A percentile compares a stretch with the other conserved stretches of the same genome.
phyloP scores from a whole-genome alignment of 2,888 invertebrate species.

The Eupithecia pulchellata region DNA sequence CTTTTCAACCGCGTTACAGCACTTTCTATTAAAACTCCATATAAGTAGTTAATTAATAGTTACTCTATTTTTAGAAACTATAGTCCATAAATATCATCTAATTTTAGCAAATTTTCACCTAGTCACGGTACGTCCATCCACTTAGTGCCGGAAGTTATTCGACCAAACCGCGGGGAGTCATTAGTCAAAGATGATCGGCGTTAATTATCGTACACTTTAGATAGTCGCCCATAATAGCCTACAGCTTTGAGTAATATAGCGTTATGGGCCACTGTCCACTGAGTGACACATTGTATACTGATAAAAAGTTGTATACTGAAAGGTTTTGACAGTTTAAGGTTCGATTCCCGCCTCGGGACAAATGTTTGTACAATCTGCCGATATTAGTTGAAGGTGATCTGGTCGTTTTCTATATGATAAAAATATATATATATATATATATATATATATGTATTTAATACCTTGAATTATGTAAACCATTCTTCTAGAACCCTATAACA shows the following conservation, averaged over 20 bases:
- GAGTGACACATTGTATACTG: neutral
- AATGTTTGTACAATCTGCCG: no score
- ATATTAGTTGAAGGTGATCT: no score
- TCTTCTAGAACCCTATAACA: no score
- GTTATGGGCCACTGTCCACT: slow-evolving; percentile 12
- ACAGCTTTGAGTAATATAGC: slow-evolving; percentile 9
- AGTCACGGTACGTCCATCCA: slow-evolving; percentile 62
- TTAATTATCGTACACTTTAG: slow-evolving; percentile 34
- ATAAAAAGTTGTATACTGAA: no score
- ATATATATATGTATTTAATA: no score
- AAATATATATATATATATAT: no score
- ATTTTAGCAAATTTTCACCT: slow-evolving; percentile 45
- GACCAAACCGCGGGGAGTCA: slow-evolving; percentile 56
- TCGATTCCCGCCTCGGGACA: no score
- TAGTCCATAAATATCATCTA: neutral
- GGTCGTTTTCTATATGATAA: no score
- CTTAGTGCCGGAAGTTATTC: slow-evolving; percentile 77
- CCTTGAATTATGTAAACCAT: no score
- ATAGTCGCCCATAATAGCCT: slow-evolving; percentile 24
- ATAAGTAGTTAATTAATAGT: neutral
- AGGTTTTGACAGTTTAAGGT: neutral
- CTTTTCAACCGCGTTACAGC: neutral
- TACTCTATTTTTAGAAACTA: slow-evolving; percentile 8
- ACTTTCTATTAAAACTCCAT: neutral
- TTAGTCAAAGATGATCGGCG: slow-evolving; percentile 47